These are phyloP conservation scores for Coptodon rendalli DNA, from an alignment of 2,113 vertebrate genomes.

Conservation along the genomic window DNA sequence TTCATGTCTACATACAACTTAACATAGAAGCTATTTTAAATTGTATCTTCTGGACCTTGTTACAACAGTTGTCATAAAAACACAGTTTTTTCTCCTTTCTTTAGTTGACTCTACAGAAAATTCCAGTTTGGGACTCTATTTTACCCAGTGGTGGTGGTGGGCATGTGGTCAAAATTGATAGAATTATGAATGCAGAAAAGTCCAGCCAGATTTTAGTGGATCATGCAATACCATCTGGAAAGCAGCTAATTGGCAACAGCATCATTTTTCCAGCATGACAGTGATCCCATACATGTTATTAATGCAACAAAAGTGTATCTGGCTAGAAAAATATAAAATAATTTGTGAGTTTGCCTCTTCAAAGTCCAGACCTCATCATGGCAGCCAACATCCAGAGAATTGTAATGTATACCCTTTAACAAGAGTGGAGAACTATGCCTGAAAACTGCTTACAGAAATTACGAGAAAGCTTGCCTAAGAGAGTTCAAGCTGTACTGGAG, in stretches of 20 bases:
- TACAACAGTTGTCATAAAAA: background rate
- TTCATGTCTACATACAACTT: background rate
- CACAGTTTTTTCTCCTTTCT: background rate
- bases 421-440: background rate
- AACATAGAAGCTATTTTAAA: background rate
- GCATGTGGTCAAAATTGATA: background rate
- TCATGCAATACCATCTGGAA: no score
- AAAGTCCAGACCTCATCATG: background rate
- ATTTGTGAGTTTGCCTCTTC: background rate
- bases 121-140: background rate
- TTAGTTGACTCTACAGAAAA: background rate
- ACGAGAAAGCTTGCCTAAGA: background rate
- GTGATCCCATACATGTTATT: background rate
- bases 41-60: background rate
- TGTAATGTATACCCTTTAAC: background rate
- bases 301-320: background rate
- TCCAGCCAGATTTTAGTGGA: background rate
- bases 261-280: background rate
- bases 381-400: background rate
- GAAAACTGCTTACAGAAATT: background rate
- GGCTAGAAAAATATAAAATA: rapidly evolving
- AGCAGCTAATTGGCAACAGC: background rate
- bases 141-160: background rate
- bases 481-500: background rate
- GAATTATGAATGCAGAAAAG: background rate